Evolutionary conservation across 1,140 invertebrate species (phyloP).

Genomic region (Ips typographus): DNA sequence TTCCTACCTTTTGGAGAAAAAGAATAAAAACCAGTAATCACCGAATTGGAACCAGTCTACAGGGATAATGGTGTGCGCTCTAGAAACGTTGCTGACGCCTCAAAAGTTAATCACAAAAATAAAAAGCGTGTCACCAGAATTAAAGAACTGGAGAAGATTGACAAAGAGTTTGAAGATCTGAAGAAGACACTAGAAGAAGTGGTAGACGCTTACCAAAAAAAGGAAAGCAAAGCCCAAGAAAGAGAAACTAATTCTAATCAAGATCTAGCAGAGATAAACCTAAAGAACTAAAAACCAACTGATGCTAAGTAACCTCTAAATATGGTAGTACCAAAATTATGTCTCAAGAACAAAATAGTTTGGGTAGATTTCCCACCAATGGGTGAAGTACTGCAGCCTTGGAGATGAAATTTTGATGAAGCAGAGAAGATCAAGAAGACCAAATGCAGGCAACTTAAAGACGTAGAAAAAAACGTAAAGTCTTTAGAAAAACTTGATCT

Average conservation of each 20-base stretch:
- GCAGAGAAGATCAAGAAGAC: conserved; percentile 64
- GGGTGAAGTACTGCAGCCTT: conserved; percentile 51
- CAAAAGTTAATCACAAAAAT: conserved; percentile 63
- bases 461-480: conserved; percentile 58
- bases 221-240: conserved; percentile 33
- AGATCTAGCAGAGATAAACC: conserved; percentile 42
- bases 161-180: conserved; percentile 40
- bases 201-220: conserved; percentile 38
- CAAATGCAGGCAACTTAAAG: conserved; percentile 51
- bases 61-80: conserved; percentile 66
- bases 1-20: conserved; percentile 58
- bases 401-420: conserved; percentile 68
- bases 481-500: conserved; percentile 66
- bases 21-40: conserved; percentile 54
- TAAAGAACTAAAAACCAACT: conserved; percentile 40
- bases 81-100: conserved; percentile 69
- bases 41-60: conserved; percentile 56
- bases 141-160: conserved; percentile 59
- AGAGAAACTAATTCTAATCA: conserved; percentile 38
- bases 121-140: conserved; percentile 68
- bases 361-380: conserved; percentile 62
- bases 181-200: conserved; percentile 39
- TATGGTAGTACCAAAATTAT: conserved; percentile 64
- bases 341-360: conserved; percentile 65
- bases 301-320: conserved; percentile 46